Base-by-base conservation (phyloP, 2,888 invertebrate genomes). In the Lumbricus terrestris region DNA sequence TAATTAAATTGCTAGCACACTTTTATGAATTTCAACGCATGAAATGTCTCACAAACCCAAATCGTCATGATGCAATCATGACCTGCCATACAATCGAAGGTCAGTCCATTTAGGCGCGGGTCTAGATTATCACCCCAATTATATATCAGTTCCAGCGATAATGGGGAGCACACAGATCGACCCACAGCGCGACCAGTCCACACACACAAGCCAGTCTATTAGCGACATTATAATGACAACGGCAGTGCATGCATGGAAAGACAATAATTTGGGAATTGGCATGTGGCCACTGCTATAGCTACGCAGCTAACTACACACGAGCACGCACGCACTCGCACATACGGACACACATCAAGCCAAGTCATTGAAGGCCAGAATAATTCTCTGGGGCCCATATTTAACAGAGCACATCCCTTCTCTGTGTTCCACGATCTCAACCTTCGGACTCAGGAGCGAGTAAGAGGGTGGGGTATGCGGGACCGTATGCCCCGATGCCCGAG, bases 301-400 rank as follows among this genome's bases (percentile, higher is more conserved):
- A 6, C 47, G 47, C 23, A 47, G 15, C 40, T 40, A 40, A 40
- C 40, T 40, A 40, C 40, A 40, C 38, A 38, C 38, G 38, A 5
- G 13, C 38, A 38, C 38, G 2, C 18, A 47, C 47, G 23, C 47
- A 4, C 47, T 20, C 47, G 20, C 47, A 20, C 18, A 47, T 15
- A 47, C 18, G 23, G 20, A 23, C n/a, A 69, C 69, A 29, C n/a
- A 69, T n/a, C 69, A 69, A n/a, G 69, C 69, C 69, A 69, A 69
- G n/a, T n/a, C 69, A n/a, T 69, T n/a, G 69, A 69, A 69, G n/a
- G 69, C 69, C 69, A 69, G 69, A n/a, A 69, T n/a, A 69, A 69
- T 69, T 69, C 11, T n/a, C 69, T 29, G n/a, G 69, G 69, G 69
- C n/a, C 69, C 69, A 69, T 69, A 69, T 69, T 69, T 69, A 69